phyloP scores from a whole-genome alignment of 2,888 invertebrate species.

The Xylota sylvarum region DNA sequence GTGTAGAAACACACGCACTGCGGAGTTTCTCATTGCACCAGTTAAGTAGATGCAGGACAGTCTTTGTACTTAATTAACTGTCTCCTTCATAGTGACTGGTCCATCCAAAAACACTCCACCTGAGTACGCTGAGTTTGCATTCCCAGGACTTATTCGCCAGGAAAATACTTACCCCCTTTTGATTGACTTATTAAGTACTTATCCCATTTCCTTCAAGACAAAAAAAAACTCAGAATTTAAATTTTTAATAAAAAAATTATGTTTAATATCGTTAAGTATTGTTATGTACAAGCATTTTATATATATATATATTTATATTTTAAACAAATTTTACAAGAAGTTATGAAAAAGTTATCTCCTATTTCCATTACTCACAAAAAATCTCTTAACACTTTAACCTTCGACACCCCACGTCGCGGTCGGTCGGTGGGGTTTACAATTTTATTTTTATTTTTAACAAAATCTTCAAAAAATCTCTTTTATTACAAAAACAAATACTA shows the following conservation, averaged over 20 bases:
- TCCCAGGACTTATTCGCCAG: too few relatives aligned
- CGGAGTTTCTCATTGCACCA: too few relatives aligned
- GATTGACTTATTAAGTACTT: too few relatives aligned
- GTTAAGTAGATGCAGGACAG: too few relatives aligned
- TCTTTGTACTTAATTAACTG: too few relatives aligned
- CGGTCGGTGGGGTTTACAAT: constrained; percentile 37
- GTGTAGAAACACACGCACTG: too few relatives aligned
- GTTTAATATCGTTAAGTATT: constrained; percentile 72
- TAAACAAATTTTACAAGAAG: constrained; percentile 74
- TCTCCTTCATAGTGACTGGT: too few relatives aligned
- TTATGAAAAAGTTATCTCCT: constrained; percentile 60
- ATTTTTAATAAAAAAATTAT: constrained; percentile 74
- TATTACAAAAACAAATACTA: constrained; percentile 65
- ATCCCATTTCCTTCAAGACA: not conserved
- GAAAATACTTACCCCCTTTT: too few relatives aligned
- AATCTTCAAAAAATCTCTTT: constrained; percentile 54
- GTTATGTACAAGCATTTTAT: constrained; percentile 75
- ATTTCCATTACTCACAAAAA: constrained; percentile 50
- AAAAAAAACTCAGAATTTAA: constrained; percentile 19
- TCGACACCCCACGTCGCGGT: constrained; percentile 1
- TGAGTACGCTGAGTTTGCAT: too few relatives aligned
- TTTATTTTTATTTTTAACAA: constrained; percentile 51
- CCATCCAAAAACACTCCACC: too few relatives aligned
- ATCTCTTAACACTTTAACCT: constrained; percentile 63
- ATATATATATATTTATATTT: constrained; percentile 16